A percentile compares a stretch with the other conserved stretches of the same genome.
phyloP scores from a whole-genome alignment of 2,113 vertebrate genomes.

The Redunca redunca region DNA sequence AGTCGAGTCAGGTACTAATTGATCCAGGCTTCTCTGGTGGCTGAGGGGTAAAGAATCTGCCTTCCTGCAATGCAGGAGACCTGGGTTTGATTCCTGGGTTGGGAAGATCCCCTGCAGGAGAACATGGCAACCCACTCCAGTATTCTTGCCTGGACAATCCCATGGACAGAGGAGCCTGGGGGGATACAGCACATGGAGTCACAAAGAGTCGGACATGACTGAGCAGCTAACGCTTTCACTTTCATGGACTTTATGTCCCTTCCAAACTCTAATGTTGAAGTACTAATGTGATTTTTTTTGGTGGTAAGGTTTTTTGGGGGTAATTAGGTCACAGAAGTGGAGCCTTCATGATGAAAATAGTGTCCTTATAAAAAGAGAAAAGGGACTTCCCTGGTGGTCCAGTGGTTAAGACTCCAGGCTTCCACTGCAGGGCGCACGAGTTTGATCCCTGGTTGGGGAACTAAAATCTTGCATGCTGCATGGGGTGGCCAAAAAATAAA shows the following conservation, averaged over 20 bases:
- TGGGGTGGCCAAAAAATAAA: not conserved
- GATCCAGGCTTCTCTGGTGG: not conserved
- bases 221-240: not conserved
- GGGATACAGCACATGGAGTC: not conserved
- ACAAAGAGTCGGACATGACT: not conserved
- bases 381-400: not conserved
- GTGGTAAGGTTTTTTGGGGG: not conserved
- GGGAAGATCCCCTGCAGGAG: not conserved
- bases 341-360: not conserved
- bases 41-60: not conserved
- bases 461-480: not conserved
- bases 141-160: not conserved
- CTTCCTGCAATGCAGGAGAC: not conserved
- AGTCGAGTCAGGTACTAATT: too few species aligned
- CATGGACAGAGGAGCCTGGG: not conserved
- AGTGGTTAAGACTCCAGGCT: not conserved
- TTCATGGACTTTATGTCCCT: not conserved
- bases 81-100: not conserved
- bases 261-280: not conserved
- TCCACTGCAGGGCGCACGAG: accelerated
- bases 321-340: not conserved
- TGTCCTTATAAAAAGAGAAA: not conserved
- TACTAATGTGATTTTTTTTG: not conserved
- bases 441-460: not conserved
- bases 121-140: not conserved